Percentiles rank a stretch among this genome's conserved stretches.
Conservation (phyloP, 2,113 vertebrate species). For the Rhinolophus ferrumequinum region DNA sequence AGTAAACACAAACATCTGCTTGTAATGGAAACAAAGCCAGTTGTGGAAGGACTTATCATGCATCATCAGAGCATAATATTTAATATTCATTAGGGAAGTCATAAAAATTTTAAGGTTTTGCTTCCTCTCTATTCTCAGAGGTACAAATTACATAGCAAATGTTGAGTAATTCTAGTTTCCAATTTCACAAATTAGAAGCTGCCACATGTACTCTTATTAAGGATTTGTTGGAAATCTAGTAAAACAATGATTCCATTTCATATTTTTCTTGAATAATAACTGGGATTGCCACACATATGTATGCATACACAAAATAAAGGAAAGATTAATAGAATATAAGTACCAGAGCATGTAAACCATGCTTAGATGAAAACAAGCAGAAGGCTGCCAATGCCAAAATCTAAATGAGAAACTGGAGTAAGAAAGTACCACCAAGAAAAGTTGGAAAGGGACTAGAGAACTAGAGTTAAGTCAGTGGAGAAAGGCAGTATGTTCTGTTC, state of each 20-base stretch:
- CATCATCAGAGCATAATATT: slow-evolving; percentile 40
- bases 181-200: slow-evolving; percentile 61
- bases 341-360: not conserved
- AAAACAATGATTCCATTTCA: not conserved
- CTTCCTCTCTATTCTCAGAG: slow-evolving; percentile 57
- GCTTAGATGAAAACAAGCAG: not conserved
- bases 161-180: slow-evolving; percentile 41
- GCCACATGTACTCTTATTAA: not conserved
- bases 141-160: slow-evolving; percentile 58
- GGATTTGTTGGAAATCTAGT: slow-evolving; percentile 1
- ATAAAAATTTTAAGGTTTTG: slow-evolving; percentile 56
- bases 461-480: not conserved
- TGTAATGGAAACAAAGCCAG: slow-evolving; percentile 64
- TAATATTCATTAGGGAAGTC: slow-evolving; percentile 36
- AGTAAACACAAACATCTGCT: slow-evolving; percentile 81
- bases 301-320: not conserved
- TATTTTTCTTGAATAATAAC: not conserved
- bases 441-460: not conserved
- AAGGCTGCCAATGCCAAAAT: not conserved
- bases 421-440: not conserved
- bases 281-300: not conserved
- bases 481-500: not conserved
- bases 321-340: not conserved
- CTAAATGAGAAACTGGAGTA: not conserved
- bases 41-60: slow-evolving; percentile 66